Conservation (phyloP, 92 coral and sea anemone species). For the Parazoanthus darwini region DNA sequence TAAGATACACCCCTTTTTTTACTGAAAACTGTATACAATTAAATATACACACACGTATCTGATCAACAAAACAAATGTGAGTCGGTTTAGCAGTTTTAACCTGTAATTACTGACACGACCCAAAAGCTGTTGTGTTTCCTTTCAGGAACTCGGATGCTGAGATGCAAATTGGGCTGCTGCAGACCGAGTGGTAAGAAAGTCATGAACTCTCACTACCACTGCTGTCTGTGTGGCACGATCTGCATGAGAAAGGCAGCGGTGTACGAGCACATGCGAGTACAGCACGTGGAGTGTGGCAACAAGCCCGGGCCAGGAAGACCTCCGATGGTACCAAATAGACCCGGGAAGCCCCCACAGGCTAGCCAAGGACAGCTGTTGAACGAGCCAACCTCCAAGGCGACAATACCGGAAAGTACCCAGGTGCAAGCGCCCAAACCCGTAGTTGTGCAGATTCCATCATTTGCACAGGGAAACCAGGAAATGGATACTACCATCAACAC, state of each 20-base stretch:
- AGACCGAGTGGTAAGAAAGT: conserved; percentile 83
- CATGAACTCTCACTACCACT: conserved; percentile 85
- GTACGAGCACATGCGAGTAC: conserved; percentile 86
- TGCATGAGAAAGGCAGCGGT: conserved; percentile 88
- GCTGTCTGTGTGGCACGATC: conserved; percentile 85
- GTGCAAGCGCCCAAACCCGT: conserved; percentile 49
- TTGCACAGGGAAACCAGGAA: conserved; percentile 49
- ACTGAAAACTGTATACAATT: too few species aligned
- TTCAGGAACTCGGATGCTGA: conserved; percentile 76
- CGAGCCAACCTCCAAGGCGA: conserved; percentile 29
- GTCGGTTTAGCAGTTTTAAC: too few species aligned
- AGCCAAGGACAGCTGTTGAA: not conserved
- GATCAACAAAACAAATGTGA: too few species aligned
- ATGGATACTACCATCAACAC: conserved; percentile 35
- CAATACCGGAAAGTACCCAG: conserved; percentile 22
- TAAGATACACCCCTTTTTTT: too few species aligned
- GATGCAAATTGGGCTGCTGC: conserved; percentile 87
- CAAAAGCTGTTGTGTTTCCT: not conserved
- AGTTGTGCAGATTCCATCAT: conserved; percentile 67
- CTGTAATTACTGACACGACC: not conserved
- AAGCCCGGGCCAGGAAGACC: conserved; percentile 37
- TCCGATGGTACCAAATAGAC: conserved; percentile 32
- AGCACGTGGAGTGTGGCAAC: conserved; percentile 57
- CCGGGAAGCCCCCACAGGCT: conserved; percentile 16
- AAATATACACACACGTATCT: too few species aligned